phyloP scores from a whole-genome alignment of 2,888 invertebrate genomes.

The Merodon equestris region DNA sequence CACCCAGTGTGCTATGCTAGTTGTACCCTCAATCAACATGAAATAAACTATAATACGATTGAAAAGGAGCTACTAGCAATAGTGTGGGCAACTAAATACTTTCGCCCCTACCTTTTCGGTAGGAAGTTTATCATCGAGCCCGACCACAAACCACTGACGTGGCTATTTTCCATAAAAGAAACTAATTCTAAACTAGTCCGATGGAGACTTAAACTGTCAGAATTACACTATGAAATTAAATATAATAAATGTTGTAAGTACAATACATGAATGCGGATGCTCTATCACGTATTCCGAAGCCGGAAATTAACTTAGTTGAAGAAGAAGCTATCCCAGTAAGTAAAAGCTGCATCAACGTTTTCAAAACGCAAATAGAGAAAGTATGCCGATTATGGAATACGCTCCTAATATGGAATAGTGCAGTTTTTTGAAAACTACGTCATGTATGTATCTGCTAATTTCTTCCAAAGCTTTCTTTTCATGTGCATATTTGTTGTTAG shows the following conservation, averaged over 20 bases:
- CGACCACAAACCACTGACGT: constrained; percentile 17
- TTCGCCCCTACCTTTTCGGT: constrained; percentile 10
- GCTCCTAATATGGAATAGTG: too few species aligned
- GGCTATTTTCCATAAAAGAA: constrained; percentile 65
- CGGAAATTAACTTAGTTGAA: constrained; percentile 1
- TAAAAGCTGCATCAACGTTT: constrained; percentile 18
- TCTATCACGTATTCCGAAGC: constrained; percentile 15
- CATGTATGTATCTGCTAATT: too few species aligned
- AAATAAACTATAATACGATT: constrained; percentile 69
- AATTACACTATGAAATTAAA: constrained; percentile 71
- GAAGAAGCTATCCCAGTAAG: constrained; percentile 3
- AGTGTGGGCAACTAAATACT: constrained; percentile 63
- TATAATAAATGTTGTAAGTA: constrained; percentile 61
- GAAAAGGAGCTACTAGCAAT: constrained; percentile 70
- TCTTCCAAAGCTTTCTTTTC: too few species aligned
- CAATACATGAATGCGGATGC: constrained; percentile 49
- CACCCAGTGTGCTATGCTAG: constrained; percentile 71
- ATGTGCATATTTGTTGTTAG: too few species aligned
- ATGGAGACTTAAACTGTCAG: constrained; percentile 71
- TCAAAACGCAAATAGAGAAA: constrained; percentile 29
- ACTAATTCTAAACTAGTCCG: constrained; percentile 70
- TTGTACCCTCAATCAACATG: constrained; percentile 69
- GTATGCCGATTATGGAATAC: too few species aligned
- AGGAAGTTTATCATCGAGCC: constrained; percentile 15
- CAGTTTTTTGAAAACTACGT: too few species aligned